These are phyloP conservation scores for Pocillopora grandis DNA, from an alignment of 92 coral and sea anemone species.

Conservation along the genomic window DNA sequence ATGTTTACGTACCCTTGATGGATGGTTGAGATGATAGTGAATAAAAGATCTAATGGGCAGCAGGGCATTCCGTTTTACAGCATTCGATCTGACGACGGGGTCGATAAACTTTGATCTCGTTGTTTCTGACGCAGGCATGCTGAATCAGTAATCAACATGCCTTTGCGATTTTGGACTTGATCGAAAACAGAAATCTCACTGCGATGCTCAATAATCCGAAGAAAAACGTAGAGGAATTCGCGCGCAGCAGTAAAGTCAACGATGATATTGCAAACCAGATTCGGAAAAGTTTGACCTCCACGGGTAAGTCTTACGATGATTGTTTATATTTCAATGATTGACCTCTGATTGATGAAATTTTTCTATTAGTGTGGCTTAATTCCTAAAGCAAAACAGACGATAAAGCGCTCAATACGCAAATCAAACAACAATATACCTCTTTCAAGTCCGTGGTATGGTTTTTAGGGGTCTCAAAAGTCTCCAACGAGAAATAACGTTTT, in stretches of 20 bases:
- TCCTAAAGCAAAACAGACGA: too few relatives aligned
- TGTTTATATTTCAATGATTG: not conserved
- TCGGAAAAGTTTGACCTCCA: slow-evolving; percentile 14
- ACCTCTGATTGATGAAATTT: not conserved
- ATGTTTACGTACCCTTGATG: slow-evolving; percentile 49
- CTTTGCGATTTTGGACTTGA: slow-evolving; percentile 33
- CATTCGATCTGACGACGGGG: slow-evolving; percentile 52
- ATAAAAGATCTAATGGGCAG: slow-evolving; percentile 11
- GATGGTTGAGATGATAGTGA: slow-evolving; percentile 31
- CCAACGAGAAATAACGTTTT: too few relatives aligned
- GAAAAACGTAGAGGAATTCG: slow-evolving; percentile 29
- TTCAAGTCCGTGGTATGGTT: too few relatives aligned
- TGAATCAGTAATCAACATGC: slow-evolving; percentile 39
- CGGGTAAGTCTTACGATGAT: slow-evolving; percentile 4
- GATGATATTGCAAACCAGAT: slow-evolving; percentile 47
- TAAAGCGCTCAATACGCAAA: too few relatives aligned
- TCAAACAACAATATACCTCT: too few relatives aligned
- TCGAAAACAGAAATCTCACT: slow-evolving; percentile 13
- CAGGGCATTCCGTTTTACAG: slow-evolving; percentile 50
- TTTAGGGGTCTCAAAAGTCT: too few relatives aligned
- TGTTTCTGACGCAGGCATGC: slow-evolving; percentile 49
- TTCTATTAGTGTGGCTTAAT: not conserved
- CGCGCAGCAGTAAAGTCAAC: slow-evolving; percentile 34
- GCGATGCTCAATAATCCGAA: slow-evolving; percentile 35
- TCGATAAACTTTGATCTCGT: slow-evolving; percentile 30